phyloP scores from a whole-genome alignment of 2,797 vertebrate genomes.

The Perodicticus potto region DNA sequence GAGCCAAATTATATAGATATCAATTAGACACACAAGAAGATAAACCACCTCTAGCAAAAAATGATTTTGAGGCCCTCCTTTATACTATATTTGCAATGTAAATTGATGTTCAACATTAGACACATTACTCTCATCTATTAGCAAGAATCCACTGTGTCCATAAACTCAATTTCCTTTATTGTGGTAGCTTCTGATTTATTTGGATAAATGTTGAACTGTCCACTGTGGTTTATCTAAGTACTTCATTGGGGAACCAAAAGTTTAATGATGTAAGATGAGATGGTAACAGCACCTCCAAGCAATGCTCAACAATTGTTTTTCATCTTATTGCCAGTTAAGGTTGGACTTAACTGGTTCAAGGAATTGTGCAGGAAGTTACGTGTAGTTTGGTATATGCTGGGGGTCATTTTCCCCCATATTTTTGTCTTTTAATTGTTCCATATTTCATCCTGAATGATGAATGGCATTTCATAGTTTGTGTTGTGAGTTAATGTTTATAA shows the following conservation, averaged over 20 bases:
- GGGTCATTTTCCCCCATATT: background rate
- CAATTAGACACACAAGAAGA: constrained; percentile 61
- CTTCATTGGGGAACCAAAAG: constrained; percentile 69
- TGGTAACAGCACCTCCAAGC: constrained; percentile 60
- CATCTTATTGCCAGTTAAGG: constrained; percentile 38
- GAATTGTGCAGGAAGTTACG: background rate
- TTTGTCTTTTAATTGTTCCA: background rate
- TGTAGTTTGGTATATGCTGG: background rate
- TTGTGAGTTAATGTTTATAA: constrained; percentile 60
- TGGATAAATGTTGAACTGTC: constrained; percentile 79
- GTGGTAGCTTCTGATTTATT: constrained; percentile 77
- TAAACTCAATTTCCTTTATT: constrained; percentile 77
- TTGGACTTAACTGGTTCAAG: constrained; percentile 9
- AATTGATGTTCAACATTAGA: constrained; percentile 72
- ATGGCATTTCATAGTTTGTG: constrained; percentile 42
- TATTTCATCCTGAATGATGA: constrained; percentile 41
- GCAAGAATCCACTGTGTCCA: constrained; percentile 62
- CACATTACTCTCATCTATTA: constrained; percentile 72
- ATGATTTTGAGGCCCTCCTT: background rate
- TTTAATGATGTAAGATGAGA: constrained; percentile 77
- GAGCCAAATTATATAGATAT: constrained; percentile 58
- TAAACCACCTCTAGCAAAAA: constrained; percentile 59
- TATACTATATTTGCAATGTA: constrained; percentile 59
- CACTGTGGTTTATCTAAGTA: constrained; percentile 74
- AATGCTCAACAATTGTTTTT: constrained; percentile 60